Evolutionary conservation across 1,140 invertebrate species (phyloP), one percentile per base, ranked within the genome.

Genomic region (Musca domestica): DNA sequence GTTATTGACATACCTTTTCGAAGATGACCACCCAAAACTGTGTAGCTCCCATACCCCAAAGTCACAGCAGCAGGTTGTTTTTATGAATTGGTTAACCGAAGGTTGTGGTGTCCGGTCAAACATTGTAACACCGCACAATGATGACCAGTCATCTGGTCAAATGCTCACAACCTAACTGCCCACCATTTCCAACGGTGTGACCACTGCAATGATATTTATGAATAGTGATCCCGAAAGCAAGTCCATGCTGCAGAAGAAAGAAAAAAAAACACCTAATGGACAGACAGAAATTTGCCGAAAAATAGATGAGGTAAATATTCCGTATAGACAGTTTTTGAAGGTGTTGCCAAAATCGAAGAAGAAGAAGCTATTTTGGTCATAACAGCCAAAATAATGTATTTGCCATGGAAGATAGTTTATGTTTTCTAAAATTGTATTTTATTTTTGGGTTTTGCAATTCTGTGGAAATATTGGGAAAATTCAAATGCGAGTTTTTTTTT

Each of bases 71-170:
- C 56, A 61, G 56, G 56, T 61, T 61, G 56, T 23, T 61, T 61
- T 17, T 22, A 41, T 34, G 27, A 61, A 41, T 34, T 30, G 30
- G 30, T 25, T 9, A 34, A 15, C 15, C 15, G 54, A 54, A 12
- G 52, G 22, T 23, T 61, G 27, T 61, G 56, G n/a, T 30, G 56
- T 61, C 56, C 34, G n/a, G 56, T 41, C 27, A 61, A 61, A 61
- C 56, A 61, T n/a, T 56, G 52, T 56, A 56, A 56, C 52, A 56
- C 52, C 23, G 27, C 52, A 56, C 52, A 56, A 61, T 61, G 56
- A 41, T n/a, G n/a, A n/a, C 56, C 25, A 61, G 5, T 12, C 34
- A 12, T 5, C 34, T 41, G 34, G 34, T 41, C 34, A 41, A 41
- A 41, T 41, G 34, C 34, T 41, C 12, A 41, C 12, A 41, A 41